Evolutionary conservation across 1,140 invertebrate genomes (phyloP).

Genomic region (Lepidurus apus): DNA sequence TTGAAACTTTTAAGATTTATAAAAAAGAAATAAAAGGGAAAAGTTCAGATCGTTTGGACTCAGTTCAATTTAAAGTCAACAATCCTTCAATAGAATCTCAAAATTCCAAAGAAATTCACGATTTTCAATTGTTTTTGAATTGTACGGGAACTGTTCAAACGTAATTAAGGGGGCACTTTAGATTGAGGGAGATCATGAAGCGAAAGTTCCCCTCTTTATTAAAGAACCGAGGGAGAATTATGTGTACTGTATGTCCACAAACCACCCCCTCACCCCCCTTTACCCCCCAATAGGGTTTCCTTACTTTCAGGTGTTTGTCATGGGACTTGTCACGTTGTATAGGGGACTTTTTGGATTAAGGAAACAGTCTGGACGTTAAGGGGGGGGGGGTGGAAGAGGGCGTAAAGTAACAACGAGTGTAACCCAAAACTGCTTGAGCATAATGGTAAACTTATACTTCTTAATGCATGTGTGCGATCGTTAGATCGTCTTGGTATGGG

Average conservation of each 20-base stretch:
- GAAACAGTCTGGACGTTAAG: neutral
- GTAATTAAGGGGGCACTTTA: no score
- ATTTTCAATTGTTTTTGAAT: no score
- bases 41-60: no score
- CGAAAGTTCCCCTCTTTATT: no score
- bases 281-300: neutral
- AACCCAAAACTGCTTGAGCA: constrained; percentile 2
- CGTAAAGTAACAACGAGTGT: neutral
- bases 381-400: neutral
- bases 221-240: no score
- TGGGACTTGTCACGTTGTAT: neutral
- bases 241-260: neutral
- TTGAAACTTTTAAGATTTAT: no score
- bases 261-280: neutral
- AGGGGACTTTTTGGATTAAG: neutral
- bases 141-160: no score
- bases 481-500: neutral
- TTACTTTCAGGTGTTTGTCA: neutral
- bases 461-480: neutral
- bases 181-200: no score
- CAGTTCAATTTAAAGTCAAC: no score
- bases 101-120: no score
- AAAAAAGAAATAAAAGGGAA: no score
- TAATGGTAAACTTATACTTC: constrained; percentile 11
- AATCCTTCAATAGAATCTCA: no score